A percentile compares a stretch with the other conserved stretches of the same genome.
Conservation (phyloP, 2,888 invertebrate species). For the Lampropteryx suffumata region DNA sequence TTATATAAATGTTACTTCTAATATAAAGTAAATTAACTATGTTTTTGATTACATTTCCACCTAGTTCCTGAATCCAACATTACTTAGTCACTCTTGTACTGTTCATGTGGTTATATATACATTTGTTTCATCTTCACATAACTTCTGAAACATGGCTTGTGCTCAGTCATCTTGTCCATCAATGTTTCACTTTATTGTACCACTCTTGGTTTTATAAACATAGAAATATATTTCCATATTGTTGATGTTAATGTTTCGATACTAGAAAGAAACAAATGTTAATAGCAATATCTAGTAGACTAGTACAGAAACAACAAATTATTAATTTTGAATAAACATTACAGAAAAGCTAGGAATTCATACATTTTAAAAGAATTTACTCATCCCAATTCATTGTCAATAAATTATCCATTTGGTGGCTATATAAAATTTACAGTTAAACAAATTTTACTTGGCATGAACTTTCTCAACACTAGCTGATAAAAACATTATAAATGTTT, state of each 20-base stretch:
- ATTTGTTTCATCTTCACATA: constrained; percentile 48
- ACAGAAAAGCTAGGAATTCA: constrained; percentile 38
- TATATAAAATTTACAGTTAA: constrained; percentile 11
- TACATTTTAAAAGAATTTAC: constrained; percentile 28
- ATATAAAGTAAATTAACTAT: constrained; percentile 61
- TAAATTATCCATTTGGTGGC: constrained; percentile 11
- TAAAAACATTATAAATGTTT: too few species aligned
- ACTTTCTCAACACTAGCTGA: not conserved
- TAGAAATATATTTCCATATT: constrained; percentile 37
- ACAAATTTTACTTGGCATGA: constrained; percentile 54
- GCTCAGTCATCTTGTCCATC: constrained; percentile 33
- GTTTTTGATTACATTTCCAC: constrained; percentile 81
- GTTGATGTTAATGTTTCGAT: constrained; percentile 40
- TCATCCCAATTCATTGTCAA: constrained; percentile 28
- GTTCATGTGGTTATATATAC: constrained; percentile 54
- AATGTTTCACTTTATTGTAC: constrained; percentile 64
- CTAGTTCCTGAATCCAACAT: constrained; percentile 66
- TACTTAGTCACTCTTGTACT: constrained; percentile 57
- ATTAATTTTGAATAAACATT: not conserved
- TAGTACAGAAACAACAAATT: constrained; percentile 15
- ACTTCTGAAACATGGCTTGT: constrained; percentile 34
- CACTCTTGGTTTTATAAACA: constrained; percentile 66
- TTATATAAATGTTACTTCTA: constrained; percentile 39
- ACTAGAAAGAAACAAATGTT: constrained; percentile 55
- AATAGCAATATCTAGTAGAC: constrained; percentile 36